These are phyloP conservation scores for Acrocephalus arundinaceus DNA, from an alignment of 2,113 vertebrate genomes.

Conservation along the genomic window DNA sequence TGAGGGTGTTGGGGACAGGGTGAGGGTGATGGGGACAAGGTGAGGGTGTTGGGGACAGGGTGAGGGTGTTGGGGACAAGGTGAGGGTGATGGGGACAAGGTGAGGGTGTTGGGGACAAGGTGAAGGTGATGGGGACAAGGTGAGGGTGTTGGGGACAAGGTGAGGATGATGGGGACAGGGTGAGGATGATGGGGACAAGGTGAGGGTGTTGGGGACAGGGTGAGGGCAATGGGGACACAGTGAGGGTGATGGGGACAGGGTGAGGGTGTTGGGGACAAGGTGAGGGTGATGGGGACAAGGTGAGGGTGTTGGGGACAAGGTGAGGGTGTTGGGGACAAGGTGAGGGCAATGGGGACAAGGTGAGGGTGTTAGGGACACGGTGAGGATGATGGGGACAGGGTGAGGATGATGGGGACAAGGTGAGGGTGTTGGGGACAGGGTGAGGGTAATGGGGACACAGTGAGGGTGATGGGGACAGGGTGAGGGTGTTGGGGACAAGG, in stretches of 20 bases:
- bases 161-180: rapidly evolving
- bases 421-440: rapidly evolving
- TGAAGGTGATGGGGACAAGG: rapidly evolving
- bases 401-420: not conserved
- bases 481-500: not conserved
- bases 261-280: not conserved
- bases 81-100: too few species aligned
- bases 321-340: rapidly evolving
- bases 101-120: rapidly evolving
- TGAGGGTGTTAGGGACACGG: rapidly evolving
- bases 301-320: not conserved
- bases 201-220: rapidly evolving
- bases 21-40: not conserved
- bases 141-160: not conserved
- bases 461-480: rapidly evolving
- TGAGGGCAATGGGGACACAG: rapidly evolving
- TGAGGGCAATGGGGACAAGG: too few species aligned
- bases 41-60: too few species aligned
- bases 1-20: rapidly evolving
- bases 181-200: rapidly evolving
- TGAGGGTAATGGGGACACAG: rapidly evolving
- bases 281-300: rapidly evolving
- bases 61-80: not conserved
- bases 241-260: rapidly evolving
- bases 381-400: rapidly evolving